phyloP scores from a whole-genome alignment of 2,888 invertebrate species.

The Brenthis daphne region DNA sequence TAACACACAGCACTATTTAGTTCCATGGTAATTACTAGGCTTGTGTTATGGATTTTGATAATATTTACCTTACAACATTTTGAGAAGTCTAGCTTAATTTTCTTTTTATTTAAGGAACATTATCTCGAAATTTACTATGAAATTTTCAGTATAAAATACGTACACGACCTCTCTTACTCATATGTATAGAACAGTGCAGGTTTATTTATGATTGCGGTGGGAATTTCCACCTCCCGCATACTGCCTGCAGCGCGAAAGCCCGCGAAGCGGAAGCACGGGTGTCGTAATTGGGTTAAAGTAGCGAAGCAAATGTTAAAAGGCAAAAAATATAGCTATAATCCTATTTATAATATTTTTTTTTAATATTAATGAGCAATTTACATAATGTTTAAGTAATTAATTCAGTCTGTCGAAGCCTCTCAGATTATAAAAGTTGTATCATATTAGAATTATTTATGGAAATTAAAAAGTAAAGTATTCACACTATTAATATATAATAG shows the following conservation, averaged over 20 bases:
- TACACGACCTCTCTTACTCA: background rate
- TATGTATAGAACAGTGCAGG: constrained; percentile 9
- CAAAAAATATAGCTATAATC: background rate
- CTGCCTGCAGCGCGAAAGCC: constrained; percentile 16
- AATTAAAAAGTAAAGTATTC: no score
- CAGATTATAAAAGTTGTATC: no score
- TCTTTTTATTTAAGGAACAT: background rate
- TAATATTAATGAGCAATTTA: background rate
- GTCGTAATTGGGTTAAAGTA: constrained; percentile 23
- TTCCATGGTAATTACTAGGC: no score
- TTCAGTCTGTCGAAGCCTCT: no score
- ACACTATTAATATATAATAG: no score
- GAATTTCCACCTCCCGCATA: constrained; percentile 18
- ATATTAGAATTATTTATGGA: no score
- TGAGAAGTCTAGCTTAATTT: no score
- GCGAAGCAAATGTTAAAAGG: constrained; percentile 4
- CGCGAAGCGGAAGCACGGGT: constrained; percentile 6
- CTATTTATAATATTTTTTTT: background rate
- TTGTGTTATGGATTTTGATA: no score
- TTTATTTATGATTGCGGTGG: constrained; percentile 18
- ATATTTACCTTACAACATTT: no score
- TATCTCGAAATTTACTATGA: background rate
- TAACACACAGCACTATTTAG: no score
- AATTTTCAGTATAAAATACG: background rate
- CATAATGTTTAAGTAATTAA: no score